Evolutionary conservation across 2,888 invertebrate species (phyloP).

Genomic region (Trissolcus japonicus): DNA sequence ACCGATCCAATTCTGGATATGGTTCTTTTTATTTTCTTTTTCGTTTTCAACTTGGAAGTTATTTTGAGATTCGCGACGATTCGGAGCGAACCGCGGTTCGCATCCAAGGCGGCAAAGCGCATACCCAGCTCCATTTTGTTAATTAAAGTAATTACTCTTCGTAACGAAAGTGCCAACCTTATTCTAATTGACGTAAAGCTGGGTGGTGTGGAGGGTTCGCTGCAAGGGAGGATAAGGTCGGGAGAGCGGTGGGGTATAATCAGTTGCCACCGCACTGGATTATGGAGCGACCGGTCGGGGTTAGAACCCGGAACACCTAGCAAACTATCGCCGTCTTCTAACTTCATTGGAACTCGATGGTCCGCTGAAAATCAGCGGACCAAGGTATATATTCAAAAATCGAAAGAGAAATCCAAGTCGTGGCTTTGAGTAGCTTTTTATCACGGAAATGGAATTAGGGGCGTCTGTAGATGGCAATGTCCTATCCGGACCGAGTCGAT

Average conservation of each 20-base stretch:
- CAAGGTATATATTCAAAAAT: slow-evolving; percentile 38
- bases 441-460: slow-evolving; percentile 45
- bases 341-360: slow-evolving; percentile 63
- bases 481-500: slow-evolving; percentile 62
- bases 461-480: slow-evolving; percentile 34
- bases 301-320: slow-evolving; percentile 69
- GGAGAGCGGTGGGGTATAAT: slow-evolving; percentile 71
- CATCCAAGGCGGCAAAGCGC: slow-evolving; percentile 72
- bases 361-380: slow-evolving; percentile 54
- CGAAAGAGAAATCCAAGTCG: background rate
- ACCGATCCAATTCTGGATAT: background rate
- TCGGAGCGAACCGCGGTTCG: slow-evolving; percentile 75
- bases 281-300: slow-evolving; percentile 72
- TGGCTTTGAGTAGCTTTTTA: slow-evolving; percentile 8
- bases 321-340: slow-evolving; percentile 59
- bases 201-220: slow-evolving; percentile 55
- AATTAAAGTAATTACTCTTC: slow-evolving; percentile 79
- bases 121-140: slow-evolving; percentile 77
- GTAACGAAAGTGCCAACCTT: slow-evolving; percentile 78
- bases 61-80: slow-evolving; percentile 12
- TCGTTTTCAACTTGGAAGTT: no score
- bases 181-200: slow-evolving; percentile 78
- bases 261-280: slow-evolving; percentile 76
- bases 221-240: slow-evolving; percentile 67
- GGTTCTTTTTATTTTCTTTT: background rate